Base-by-base conservation (phyloP, 2,797 vertebrate species). In the Molothrus ater region DNA sequence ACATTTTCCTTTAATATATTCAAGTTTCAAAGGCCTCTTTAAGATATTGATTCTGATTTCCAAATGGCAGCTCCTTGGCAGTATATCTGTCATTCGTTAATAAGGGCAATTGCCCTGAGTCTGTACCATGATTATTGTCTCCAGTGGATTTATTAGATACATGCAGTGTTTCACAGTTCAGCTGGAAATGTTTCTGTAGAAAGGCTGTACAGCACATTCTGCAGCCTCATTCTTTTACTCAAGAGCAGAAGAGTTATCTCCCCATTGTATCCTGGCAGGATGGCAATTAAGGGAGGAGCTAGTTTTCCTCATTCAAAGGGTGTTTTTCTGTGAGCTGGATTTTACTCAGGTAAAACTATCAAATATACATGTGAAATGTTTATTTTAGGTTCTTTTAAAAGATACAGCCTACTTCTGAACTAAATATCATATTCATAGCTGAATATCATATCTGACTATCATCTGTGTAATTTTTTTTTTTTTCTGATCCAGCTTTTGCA, bases 11-110 rank as follows among this genome's bases (percentile, higher is more conserved):
- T 48, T 76, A 73, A 59, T 72, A 60, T 75, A 69, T 68, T 88
- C 22, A 51, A 34, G 40, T 92, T 94, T 70, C 78, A 73, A 80
- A 93, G 54, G n/a, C n/a, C 40, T 86, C 31, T 92, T 80, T 80
- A 74, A 89, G 71, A 36, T 91, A 93, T 3, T 53, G 81, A 91
- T 91, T 89, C 53, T 63, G 51, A 79, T 94, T 95, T 82, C 40
- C 64, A 73, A 72, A 53, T 80, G 86, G 50, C 86, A 85, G 71
- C 80, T 91, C 34, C 47, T 89, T 93, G 82, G 54, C 80, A 54
- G 38, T 61, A 16, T 89, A 69, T 78, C 64, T 73, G 43, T 88
- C 36, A 40, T 76, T 65, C 0, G 0, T 93, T 94, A 94, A 75
- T 86, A 86, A 74, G 69, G 50, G 70, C 50, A 73, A 68, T 86